Conservation (phyloP, 2,113 vertebrate species). For the Scomber colias region DNA sequence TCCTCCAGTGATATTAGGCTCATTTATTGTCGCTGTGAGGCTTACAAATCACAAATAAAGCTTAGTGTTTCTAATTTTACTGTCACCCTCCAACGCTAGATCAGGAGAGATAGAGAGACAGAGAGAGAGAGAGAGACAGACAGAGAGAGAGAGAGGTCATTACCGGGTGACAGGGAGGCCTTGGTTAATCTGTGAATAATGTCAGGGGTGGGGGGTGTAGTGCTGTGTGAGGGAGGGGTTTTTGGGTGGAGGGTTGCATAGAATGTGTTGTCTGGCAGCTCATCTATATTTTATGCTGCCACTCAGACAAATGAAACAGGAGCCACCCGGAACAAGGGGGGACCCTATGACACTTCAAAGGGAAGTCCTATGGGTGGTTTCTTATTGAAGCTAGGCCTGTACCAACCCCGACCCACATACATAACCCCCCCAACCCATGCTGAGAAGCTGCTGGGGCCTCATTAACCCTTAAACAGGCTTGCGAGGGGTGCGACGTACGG, state of each 20-base stretch:
- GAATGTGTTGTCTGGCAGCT: conserved; percentile 92
- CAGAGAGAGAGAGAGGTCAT: conserved; percentile 76
- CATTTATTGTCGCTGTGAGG: conserved; percentile 48
- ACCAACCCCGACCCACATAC: conserved; percentile 78
- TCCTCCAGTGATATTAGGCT: conserved; percentile 43
- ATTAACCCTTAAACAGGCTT: conserved; percentile 99
- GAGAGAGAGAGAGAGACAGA: conserved; percentile 56
- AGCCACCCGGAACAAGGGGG: conserved; percentile 99
- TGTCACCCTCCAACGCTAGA: conserved; percentile 67
- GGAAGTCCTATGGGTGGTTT: conserved; percentile 99
- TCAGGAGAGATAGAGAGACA: conserved; percentile 56
- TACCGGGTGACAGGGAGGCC: conserved; percentile 80
- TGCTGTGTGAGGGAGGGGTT: conserved; percentile 59
- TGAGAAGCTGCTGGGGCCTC: conserved; percentile 98
- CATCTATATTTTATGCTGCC: conserved; percentile 99
- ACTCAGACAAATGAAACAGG: conserved; percentile 99
- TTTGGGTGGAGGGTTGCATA: conserved; percentile 59
- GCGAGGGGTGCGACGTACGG: conserved; percentile 91
- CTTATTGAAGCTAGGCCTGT: conserved; percentile 96
- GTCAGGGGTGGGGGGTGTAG: conserved; percentile 84
- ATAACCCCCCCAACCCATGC: conserved; percentile 77
- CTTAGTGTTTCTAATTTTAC: conserved; percentile 74
- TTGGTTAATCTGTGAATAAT: conserved; percentile 97
- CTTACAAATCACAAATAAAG: conserved; percentile 53
- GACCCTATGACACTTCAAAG: conserved; percentile 99